These are phyloP conservation scores for Bibio marci DNA, from an alignment of 2,888 invertebrate genomes.

Conservation along the genomic window DNA sequence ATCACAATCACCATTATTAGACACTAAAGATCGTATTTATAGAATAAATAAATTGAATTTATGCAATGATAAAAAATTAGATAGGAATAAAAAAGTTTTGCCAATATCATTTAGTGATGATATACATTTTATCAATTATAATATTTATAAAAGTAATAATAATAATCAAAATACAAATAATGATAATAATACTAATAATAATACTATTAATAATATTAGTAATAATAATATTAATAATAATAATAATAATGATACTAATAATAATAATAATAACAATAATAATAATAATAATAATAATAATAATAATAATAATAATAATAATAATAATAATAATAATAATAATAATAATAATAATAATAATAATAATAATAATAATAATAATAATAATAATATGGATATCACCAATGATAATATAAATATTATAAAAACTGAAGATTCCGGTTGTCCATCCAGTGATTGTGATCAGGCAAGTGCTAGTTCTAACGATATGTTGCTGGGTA, in stretches of 20 bases:
- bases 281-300: background rate
- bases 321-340: conserved; percentile 14
- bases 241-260: background rate
- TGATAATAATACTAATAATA: background rate
- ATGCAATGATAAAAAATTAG: too few species aligned
- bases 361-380: background rate
- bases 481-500: conserved; percentile 46
- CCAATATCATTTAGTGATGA: too few species aligned
- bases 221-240: conserved; percentile 11
- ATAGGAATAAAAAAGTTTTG: too few species aligned
- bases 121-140: background rate
- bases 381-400: conserved; percentile 12
- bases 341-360: conserved; percentile 1
- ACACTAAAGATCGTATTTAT: conserved; percentile 19
- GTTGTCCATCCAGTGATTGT: conserved; percentile 28
- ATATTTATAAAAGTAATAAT: background rate
- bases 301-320: background rate
- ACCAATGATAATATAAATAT: conserved; percentile 11
- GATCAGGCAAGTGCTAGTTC: conserved; percentile 52
- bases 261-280: background rate
- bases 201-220: conserved; percentile 1
- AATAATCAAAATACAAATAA: conserved; percentile 14
- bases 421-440: conserved; percentile 31
- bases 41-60: too few species aligned
- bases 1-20: conserved; percentile 49